Conservation (phyloP, 2,888 invertebrate species). For the Pseudoips prasinana region DNA sequence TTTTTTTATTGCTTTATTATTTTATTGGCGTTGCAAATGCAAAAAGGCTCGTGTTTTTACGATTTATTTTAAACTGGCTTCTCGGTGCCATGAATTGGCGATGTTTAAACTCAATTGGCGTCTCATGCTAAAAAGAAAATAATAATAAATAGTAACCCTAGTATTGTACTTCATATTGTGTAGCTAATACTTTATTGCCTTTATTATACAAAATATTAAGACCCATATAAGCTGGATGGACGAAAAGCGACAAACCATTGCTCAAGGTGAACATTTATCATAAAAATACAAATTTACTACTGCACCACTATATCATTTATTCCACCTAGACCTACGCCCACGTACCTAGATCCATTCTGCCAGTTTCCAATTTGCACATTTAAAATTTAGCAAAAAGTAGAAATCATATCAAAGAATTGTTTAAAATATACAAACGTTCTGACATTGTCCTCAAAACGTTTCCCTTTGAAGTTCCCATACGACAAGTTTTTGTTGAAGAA, state of each 20-base stretch:
- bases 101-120: constrained; percentile 56
- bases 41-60: constrained; percentile 67
- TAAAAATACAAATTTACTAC: too few relatives aligned
- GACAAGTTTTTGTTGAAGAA: constrained; percentile 51
- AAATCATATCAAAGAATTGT: constrained; percentile 46
- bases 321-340: too few relatives aligned
- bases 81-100: constrained; percentile 56
- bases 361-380: too few relatives aligned
- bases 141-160: too few relatives aligned
- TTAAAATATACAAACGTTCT: constrained; percentile 39
- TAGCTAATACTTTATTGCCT: too few relatives aligned
- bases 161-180: too few relatives aligned
- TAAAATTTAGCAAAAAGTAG: constrained; percentile 42
- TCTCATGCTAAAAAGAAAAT: constrained; percentile 53
- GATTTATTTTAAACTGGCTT: constrained; percentile 63
- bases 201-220: too few relatives aligned
- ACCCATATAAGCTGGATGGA: too few relatives aligned
- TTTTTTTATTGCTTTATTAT: constrained; percentile 72
- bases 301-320: too few relatives aligned
- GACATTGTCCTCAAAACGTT: constrained; percentile 30
- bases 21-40: constrained; percentile 67
- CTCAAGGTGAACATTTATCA: too few relatives aligned
- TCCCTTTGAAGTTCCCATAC: constrained; percentile 52
- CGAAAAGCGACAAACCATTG: too few relatives aligned
- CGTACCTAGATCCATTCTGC: too few relatives aligned